A percentile compares a stretch with the other conserved stretches of the same genome.
Evolutionary conservation across 2,113 vertebrate genomes (phyloP).

Genomic region (Microcebus lehilahytsara): DNA sequence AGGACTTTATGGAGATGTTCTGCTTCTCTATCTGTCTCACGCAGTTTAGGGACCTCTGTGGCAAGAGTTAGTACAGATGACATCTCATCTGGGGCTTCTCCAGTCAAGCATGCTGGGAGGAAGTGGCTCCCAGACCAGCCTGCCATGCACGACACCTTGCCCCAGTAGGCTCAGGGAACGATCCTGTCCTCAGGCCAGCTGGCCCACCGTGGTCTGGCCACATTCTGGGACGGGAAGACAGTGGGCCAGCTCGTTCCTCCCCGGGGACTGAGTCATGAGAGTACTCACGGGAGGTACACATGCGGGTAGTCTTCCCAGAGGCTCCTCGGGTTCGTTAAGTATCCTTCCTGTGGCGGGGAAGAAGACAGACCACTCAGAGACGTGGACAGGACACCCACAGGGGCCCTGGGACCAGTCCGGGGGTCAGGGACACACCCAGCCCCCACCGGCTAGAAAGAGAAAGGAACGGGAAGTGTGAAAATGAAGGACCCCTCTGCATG

Average conservation of each 20-base stretch:
- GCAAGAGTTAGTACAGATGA: too few species aligned
- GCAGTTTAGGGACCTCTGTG: too few species aligned
- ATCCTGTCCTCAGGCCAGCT: fast-evolving
- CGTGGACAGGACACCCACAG: fast-evolving
- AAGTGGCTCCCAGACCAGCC: not conserved
- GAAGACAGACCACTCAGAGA: conserved; percentile 27
- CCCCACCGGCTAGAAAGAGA: not conserved
- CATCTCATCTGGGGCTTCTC: not conserved
- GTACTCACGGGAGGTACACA: conserved; percentile 92
- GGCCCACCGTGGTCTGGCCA: not conserved
- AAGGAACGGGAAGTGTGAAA: not conserved
- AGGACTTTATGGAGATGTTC: not conserved
- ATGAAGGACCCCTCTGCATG: not conserved
- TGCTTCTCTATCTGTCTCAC: fast-evolving
- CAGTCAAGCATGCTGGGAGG: not conserved
- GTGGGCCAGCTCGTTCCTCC: not conserved
- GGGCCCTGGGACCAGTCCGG: not conserved
- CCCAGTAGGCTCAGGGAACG: fast-evolving
- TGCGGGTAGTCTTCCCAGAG: conserved; percentile 98
- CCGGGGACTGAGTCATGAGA: not conserved
- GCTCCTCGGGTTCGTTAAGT: conserved; percentile 93
- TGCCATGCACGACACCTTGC: not conserved
- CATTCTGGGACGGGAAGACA: not conserved
- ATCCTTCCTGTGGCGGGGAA: conserved; percentile 90
- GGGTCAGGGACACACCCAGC: not conserved